Percentiles rank a stretch among this genome's conserved stretches.
phyloP scores from a whole-genome alignment of 2,888 invertebrate species.

The Caenorhabditis sp. region DNA sequence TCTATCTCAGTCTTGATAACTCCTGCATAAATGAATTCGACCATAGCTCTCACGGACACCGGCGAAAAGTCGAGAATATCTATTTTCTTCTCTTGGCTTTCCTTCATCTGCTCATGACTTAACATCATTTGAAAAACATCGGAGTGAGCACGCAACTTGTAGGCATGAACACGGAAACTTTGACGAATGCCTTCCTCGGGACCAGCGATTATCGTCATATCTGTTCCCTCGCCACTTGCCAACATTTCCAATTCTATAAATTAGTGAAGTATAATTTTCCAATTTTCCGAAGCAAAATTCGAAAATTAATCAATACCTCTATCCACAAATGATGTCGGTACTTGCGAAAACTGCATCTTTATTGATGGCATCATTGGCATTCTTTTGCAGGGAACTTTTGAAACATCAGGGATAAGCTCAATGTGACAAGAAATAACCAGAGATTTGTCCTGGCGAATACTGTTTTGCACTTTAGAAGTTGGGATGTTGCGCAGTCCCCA shows the following conservation, averaged over 20 bases:
- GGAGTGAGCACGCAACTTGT: conserved; percentile 81
- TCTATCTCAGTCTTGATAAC: conserved; percentile 63
- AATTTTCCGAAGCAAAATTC: not conserved
- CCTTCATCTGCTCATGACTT: conserved; percentile 67
- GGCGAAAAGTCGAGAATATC: conserved; percentile 74
- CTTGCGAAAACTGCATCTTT: conserved; percentile 32
- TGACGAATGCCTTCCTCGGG: conserved; percentile 56
- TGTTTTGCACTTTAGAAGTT: conserved; percentile 76
- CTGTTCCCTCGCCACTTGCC: conserved; percentile 71
- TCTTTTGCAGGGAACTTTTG: conserved; percentile 70
- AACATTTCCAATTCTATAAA: conserved; percentile 72
- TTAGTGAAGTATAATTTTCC: not conserved
- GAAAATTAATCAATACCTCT: no score
- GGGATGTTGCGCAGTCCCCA: conserved; percentile 83
- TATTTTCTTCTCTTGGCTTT: conserved; percentile 63
- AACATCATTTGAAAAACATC: conserved; percentile 82
- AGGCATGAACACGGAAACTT: conserved; percentile 79
- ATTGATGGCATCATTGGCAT: conserved; percentile 44
- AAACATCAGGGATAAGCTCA: conserved; percentile 81
- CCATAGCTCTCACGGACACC: conserved; percentile 77
- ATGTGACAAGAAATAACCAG: conserved; percentile 82
- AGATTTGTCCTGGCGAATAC: conserved; percentile 80
- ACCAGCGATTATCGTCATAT: conserved; percentile 76
- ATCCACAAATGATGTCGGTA: conserved; percentile 53
- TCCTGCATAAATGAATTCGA: conserved; percentile 75